phyloP scores from a whole-genome alignment of 2,797 vertebrate species.

The Lepilemur septentrionalis region DNA sequence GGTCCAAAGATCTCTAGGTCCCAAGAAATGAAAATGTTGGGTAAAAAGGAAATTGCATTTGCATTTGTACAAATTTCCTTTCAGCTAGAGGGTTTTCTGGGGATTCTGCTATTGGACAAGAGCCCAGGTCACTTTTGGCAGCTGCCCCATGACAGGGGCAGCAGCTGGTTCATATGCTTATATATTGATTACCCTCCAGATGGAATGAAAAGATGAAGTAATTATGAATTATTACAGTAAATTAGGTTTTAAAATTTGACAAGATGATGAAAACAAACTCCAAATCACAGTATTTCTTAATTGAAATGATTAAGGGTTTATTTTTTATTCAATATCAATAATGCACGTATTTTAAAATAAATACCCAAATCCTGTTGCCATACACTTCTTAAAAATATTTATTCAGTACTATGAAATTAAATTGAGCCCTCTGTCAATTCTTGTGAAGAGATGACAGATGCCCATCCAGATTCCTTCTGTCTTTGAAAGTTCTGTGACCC shows the following conservation, averaged over 20 bases:
- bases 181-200: slow-evolving; percentile 74
- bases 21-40: neutral
- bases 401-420: neutral
- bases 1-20: neutral
- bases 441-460: neutral
- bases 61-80: slow-evolving; percentile 29
- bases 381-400: neutral
- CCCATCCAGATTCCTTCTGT: neutral
- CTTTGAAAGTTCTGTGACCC: neutral
- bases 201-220: slow-evolving; percentile 70
- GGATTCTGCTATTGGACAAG: slow-evolving; percentile 64
- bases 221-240: slow-evolving; percentile 76
- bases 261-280: slow-evolving; percentile 65
- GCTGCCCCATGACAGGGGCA: slow-evolving; percentile 57
- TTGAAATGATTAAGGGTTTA: slow-evolving; percentile 57
- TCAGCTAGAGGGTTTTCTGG: slow-evolving; percentile 52
- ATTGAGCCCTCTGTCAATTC: neutral
- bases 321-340: slow-evolving; percentile 46
- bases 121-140: slow-evolving; percentile 67
- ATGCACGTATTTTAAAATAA: slow-evolving; percentile 28
- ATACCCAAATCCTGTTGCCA: neutral
- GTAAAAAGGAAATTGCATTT: slow-evolving; percentile 19
- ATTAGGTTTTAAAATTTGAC: slow-evolving; percentile 71
- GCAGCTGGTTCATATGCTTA: slow-evolving; percentile 69
- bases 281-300: slow-evolving; percentile 53